Base-by-base conservation (phyloP, 37 sponge, comb jelly and placozoan species). In the Bolinopsis microptera region DNA sequence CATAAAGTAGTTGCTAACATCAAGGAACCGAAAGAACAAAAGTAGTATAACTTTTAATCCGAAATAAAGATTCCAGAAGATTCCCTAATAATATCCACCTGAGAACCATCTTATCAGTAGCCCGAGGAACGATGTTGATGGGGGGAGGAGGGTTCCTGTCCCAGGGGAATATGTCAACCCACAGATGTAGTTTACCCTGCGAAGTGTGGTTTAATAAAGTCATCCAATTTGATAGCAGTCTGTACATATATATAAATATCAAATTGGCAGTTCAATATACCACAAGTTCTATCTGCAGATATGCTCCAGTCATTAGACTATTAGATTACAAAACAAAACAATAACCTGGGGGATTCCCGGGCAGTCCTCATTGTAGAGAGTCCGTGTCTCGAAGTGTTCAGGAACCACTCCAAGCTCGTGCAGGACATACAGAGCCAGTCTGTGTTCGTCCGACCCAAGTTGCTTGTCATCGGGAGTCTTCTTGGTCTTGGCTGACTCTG, bases 141-240 rank as follows among this genome's bases (percentile, higher is more conserved):
- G 99, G 97, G 1, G 95, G 95, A n/a, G 97, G 97, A 21, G 94
- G 86, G 34, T 32, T 40, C 21, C 92, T 92, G 18, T 93, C 94
- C 92, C 95, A 96, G 39, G 96, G 97, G 94, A 97, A 96, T 21
- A 99, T 96, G 83, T 99, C 97, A 30, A 99, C 97, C 97, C 97
- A 97, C 97, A 99, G 96, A 83, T 99, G 97, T n/a, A 99, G 94
- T 68, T 94, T 83, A 9, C 99, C 99, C 92, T 92, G 69, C 21
- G n/a, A n/a, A n/a, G n/a, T n/a, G n/a, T 24, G n/a, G n/a, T n/a
- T n/a, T n/a, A n/a, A n/a, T n/a, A n/a, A n/a, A n/a, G n/a, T n/a
- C 24, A 68, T 23, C n/a, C n/a, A n/a, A n/a, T n/a, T n/a, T n/a
- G n/a, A n/a, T n/a, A n/a, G n/a, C n/a, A n/a, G n/a, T n/a, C n/a